Evolutionary conservation across 2,888 invertebrate species (phyloP).

Genomic region (Drosophila mimetica): DNA sequence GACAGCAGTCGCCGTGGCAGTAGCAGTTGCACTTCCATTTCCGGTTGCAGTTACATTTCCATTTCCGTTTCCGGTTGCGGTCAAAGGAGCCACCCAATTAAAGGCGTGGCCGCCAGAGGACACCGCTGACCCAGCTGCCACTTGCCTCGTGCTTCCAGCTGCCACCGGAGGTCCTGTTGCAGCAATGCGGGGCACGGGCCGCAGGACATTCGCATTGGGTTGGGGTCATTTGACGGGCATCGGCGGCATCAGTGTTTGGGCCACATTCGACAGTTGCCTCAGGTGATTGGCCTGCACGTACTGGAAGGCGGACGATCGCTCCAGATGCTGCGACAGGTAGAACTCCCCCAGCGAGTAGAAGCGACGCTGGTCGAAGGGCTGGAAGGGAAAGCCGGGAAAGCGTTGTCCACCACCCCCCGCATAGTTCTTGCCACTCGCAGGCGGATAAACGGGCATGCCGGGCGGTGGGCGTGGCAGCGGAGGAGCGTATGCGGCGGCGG

Average conservation of each 20-base stretch:
- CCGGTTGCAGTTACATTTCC: constrained; percentile 4
- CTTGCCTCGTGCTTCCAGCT: neutral
- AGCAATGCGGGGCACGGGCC: constrained; percentile 84
- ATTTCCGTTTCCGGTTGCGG: constrained; percentile 9
- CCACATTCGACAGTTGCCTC: constrained; percentile 72
- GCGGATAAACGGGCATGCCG: constrained; percentile 52
- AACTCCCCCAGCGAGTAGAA: constrained; percentile 83
- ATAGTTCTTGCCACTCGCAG: constrained; percentile 51
- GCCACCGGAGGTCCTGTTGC: constrained; percentile 33
- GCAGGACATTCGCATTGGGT: constrained; percentile 77
- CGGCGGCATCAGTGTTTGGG: constrained; percentile 67
- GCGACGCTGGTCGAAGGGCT: constrained; percentile 81
- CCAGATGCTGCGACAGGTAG: constrained; percentile 82
- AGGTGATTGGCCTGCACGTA: constrained; percentile 83
- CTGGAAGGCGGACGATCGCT: constrained; percentile 84
- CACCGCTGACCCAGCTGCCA: constrained; percentile 12
- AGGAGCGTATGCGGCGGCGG: neutral
- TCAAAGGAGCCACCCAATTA: constrained; percentile 52
- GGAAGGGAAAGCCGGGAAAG: constrained; percentile 79
- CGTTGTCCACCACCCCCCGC: constrained; percentile 64
- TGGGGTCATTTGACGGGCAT: constrained; percentile 83
- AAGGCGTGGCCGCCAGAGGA: constrained; percentile 53
- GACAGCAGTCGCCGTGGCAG: neutral
- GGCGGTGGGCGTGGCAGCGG: constrained; percentile 62
- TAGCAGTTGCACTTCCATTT: constrained; percentile 3